Conservation (phyloP, 2,797 vertebrate species). For the Percopsis omiscomaycus region DNA sequence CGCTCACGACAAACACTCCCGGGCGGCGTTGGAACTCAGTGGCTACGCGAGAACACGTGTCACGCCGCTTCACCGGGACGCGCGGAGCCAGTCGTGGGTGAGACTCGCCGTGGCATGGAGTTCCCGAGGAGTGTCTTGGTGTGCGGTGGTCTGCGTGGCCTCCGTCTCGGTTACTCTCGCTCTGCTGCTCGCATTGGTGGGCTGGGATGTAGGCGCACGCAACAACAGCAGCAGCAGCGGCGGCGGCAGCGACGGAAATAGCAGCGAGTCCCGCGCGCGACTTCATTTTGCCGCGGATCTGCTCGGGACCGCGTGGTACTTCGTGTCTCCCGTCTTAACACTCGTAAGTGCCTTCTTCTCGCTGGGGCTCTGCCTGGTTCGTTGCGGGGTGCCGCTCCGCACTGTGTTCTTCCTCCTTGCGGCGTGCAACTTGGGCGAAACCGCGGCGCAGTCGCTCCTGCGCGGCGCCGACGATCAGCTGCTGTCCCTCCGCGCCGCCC, state of each 20-base stretch:
- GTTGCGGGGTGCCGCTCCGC: conserved; percentile 76
- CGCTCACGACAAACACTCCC: conserved; percentile 62
- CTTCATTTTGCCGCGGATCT: conserved; percentile 62
- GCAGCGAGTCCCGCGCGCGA: conserved; percentile 59
- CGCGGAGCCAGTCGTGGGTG: conserved; percentile 59
- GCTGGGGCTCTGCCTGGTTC: conserved; percentile 79
- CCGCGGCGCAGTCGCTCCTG: conserved; percentile 77
- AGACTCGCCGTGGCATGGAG: conserved; percentile 67
- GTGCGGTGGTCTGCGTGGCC: conserved; percentile 74
- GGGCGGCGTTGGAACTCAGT: conserved; percentile 65
- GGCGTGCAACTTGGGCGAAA: conserved; percentile 83
- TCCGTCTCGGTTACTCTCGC: conserved; percentile 69
- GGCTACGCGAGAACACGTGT: conserved; percentile 71
- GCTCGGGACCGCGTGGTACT: conserved; percentile 63
- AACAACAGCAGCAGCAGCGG: background rate
- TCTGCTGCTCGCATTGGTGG: conserved; percentile 50
- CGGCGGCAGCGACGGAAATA: conserved; percentile 63
- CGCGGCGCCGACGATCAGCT: conserved; percentile 75
- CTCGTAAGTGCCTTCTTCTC: conserved; percentile 80
- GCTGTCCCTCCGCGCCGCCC: conserved; percentile 77
- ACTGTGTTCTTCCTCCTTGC: conserved; percentile 74
- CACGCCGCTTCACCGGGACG: conserved; percentile 57
- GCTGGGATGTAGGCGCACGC: conserved; percentile 7
- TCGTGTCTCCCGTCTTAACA: conserved; percentile 69
- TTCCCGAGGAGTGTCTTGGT: conserved; percentile 68